Evolutionary conservation across 2,888 invertebrate species (phyloP).

Genomic region (Tridacna crocea): DNA sequence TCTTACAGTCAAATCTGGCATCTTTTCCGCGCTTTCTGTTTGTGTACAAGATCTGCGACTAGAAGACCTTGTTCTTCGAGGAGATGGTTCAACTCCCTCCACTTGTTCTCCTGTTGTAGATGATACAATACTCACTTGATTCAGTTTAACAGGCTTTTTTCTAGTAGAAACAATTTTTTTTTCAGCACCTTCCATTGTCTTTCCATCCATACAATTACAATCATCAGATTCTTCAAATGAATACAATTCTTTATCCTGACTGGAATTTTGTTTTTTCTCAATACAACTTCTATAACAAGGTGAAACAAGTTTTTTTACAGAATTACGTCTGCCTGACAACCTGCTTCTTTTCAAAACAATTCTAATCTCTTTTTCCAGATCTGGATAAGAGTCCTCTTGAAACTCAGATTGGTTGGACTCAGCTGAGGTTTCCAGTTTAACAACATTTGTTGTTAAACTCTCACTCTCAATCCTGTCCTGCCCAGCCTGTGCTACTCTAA

Average conservation of each 20-base stretch:
- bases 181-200: not conserved
- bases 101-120: conserved; percentile 11
- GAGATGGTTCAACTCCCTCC: not conserved
- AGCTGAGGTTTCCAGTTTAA: not conserved
- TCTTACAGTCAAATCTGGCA: too few relatives aligned
- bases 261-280: not conserved
- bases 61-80: conserved; percentile 5
- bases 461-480: not conserved
- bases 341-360: conserved; percentile 18
- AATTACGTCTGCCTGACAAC: not conserved
- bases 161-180: not conserved
- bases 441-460: not conserved
- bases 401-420: not conserved
- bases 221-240: not conserved
- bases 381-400: conserved; percentile 22
- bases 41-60: not conserved
- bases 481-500: not conserved
- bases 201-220: not conserved
- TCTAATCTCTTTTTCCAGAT: conserved; percentile 30
- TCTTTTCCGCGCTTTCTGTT: too few relatives aligned
- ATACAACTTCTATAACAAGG: not conserved
- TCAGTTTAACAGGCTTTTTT: not conserved
- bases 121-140: conserved; percentile 14
- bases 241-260: not conserved
- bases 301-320: not conserved